Conservation (phyloP, 2,797 vertebrate genomes). For the Miichthys miiuy region DNA sequence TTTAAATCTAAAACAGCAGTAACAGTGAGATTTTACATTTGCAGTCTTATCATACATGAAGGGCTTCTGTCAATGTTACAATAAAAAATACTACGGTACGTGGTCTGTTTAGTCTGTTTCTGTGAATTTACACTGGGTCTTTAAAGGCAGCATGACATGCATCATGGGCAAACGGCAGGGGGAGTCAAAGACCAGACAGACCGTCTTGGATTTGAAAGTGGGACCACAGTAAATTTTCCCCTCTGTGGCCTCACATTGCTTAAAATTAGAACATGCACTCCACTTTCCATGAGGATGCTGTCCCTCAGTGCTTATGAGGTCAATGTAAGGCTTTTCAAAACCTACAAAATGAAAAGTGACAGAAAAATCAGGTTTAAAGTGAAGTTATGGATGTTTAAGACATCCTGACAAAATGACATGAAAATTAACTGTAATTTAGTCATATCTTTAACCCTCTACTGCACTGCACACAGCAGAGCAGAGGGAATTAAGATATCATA, state of each 20-base stretch:
- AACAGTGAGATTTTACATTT: background rate
- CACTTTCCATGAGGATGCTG: conserved; percentile 51
- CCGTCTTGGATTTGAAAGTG: conserved; percentile 6
- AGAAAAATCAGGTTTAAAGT: background rate
- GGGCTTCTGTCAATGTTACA: background rate
- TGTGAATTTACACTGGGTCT: background rate
- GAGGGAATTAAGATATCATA: conserved; percentile 3
- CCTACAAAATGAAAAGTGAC: conserved; percentile 11
- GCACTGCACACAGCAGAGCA: background rate
- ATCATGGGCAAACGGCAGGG: conserved; percentile 59
- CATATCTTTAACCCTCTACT: background rate
- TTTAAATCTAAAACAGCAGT: background rate
- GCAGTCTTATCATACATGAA: background rate
- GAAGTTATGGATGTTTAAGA: background rate
- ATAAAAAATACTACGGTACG: background rate
- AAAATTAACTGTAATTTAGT: background rate
- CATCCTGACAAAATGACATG: background rate
- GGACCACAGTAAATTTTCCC: conserved; percentile 36
- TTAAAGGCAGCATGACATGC: background rate
- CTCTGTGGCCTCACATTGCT: conserved; percentile 60
- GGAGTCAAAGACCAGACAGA: conserved; percentile 65
- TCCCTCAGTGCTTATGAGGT: conserved; percentile 17
- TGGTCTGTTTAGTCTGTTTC: too few relatives aligned
- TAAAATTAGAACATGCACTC: conserved; percentile 67
- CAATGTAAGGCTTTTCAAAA: conserved; percentile 39